A percentile compares a stretch with the other conserved stretches of the same genome.
Conservation (phyloP, 2,797 vertebrate species). For the Myotis pilosus region DNA sequence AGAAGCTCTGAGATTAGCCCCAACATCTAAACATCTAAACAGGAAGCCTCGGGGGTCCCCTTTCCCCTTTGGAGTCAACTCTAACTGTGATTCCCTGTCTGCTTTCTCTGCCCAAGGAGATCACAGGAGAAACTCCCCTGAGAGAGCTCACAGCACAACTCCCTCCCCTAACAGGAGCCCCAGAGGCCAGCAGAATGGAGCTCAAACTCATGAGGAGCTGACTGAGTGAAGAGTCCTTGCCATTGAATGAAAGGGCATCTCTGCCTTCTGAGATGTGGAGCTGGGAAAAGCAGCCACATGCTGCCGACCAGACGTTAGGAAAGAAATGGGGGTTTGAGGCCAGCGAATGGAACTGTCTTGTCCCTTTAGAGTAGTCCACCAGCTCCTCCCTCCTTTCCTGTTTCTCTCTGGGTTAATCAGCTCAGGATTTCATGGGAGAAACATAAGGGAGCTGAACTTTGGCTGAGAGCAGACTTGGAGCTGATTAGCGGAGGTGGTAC, state of each 20-base stretch:
- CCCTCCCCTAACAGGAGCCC: background rate
- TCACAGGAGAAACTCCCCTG: background rate
- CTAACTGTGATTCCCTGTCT: background rate
- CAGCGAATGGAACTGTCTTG: background rate
- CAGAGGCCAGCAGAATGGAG: background rate
- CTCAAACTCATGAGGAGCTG: background rate
- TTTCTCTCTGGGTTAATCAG: background rate
- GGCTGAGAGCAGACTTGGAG: background rate
- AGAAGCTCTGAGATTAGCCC: background rate
- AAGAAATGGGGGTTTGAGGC: background rate
- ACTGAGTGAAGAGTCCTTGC: background rate
- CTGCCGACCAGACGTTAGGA: background rate
- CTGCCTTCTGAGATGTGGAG: background rate
- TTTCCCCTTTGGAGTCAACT: background rate
- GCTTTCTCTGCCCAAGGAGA: background rate
- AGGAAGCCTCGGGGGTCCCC: background rate
- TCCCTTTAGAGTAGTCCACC: background rate
- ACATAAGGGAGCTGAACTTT: background rate
- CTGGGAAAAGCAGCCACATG: background rate
- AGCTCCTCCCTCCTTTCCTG: background rate
- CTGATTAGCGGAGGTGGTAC: background rate
- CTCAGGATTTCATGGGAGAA: background rate
- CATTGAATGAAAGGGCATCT: background rate
- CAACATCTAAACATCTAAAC: background rate
- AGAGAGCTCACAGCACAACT: background rate